phyloP scores from a whole-genome alignment of 2,113 vertebrate genomes.

The Ceyx melanurus region DNA sequence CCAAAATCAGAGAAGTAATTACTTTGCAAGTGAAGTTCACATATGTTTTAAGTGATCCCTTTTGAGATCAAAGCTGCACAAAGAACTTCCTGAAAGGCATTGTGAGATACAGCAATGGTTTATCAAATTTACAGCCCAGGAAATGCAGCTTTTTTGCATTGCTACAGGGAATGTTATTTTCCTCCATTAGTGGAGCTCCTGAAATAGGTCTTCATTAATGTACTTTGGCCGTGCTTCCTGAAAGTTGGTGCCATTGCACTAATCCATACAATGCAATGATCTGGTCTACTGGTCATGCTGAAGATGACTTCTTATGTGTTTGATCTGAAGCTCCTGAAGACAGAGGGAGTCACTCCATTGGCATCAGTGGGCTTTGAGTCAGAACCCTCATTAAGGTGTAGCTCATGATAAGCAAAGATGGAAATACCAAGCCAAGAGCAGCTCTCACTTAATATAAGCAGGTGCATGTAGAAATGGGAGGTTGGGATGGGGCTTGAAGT shows the following conservation, averaged over 20 bases:
- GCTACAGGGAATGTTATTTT: not conserved
- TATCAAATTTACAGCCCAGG: accelerated
- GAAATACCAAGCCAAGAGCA: not conserved
- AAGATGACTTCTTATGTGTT: not conserved
- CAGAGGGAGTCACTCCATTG: not conserved
- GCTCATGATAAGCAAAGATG: not conserved
- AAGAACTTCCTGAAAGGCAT: not conserved
- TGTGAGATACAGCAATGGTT: not conserved
- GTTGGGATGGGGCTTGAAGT: not conserved
- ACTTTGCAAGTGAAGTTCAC: not conserved
- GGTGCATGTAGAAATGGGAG: not conserved
- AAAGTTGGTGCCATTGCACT: not conserved
- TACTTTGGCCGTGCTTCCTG: not conserved
- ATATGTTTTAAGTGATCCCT: not conserved
- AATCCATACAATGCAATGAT: not conserved
- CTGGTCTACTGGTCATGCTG: accelerated
- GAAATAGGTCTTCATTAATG: not conserved
- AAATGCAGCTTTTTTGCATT: accelerated
- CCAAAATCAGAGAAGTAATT: not conserved
- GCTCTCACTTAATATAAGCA: not conserved
- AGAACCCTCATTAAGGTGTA: accelerated
- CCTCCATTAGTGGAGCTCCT: not conserved
- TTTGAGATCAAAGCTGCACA: not conserved
- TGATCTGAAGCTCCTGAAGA: not conserved
- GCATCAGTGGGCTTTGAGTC: not conserved